Evolutionary conservation across 2,113 vertebrate genomes (phyloP).

Genomic region (Epinephelus cyanopodus): DNA sequence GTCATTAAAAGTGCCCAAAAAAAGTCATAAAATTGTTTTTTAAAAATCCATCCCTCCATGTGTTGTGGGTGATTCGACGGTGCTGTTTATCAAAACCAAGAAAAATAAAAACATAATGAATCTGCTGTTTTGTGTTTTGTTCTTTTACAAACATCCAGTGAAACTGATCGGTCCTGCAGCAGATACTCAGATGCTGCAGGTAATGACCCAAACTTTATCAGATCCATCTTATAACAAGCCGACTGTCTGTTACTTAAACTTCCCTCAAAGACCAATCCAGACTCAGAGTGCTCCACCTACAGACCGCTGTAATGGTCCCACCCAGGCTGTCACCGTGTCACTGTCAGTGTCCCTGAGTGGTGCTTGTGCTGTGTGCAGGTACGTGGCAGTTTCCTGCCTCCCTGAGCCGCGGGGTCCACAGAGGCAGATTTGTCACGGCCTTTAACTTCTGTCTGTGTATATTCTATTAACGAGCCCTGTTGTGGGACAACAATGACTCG

Average conservation of each 20-base stretch:
- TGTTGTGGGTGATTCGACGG: no score
- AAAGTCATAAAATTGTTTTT: no score
- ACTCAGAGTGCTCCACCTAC: neutral
- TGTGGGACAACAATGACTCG: constrained; percentile 67
- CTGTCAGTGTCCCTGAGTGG: constrained; percentile 18
- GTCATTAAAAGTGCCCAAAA: no score
- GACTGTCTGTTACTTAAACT: neutral
- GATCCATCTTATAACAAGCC: neutral
- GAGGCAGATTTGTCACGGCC: constrained; percentile 67
- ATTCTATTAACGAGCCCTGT: constrained; percentile 69
- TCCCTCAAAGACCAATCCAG: neutral
- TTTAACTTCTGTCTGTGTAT: constrained; percentile 73
- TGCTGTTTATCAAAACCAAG: no score
- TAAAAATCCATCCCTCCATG: no score
- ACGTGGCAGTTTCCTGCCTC: constrained; percentile 44
- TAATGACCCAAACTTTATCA: neutral
- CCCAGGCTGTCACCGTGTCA: constrained; percentile 16
- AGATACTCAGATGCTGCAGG: no score
- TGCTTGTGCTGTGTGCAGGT: constrained; percentile 30
- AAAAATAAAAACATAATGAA: no score
- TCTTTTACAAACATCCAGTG: no score
- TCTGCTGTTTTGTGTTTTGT: no score
- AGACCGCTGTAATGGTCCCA: neutral
- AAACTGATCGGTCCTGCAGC: no score
- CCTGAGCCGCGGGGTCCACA: neutral